Conservation (phyloP, 53 echinoderm and acorn worm species). For the Actinopyga echinites region DNA sequence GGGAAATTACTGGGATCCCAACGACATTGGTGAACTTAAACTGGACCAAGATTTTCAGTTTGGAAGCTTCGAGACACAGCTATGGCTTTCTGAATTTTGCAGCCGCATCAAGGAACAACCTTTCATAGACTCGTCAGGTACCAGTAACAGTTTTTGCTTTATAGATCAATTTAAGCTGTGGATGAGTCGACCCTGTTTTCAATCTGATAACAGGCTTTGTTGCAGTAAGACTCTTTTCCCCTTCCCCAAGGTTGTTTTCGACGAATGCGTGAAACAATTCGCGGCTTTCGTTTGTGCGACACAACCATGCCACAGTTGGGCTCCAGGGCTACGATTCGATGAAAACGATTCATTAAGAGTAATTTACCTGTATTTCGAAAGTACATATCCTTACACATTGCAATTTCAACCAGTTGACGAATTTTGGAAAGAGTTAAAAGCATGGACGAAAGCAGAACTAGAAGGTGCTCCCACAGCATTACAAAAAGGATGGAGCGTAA, state of each 20-base stretch:
- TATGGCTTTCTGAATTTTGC: conserved; percentile 78
- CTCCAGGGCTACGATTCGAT: conserved; percentile 50
- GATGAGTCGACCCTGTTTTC: conserved; percentile 59
- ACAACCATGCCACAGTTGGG: background rate
- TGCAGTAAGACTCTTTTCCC: conserved; percentile 66
- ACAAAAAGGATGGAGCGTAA: conserved; percentile 70
- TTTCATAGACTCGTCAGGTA: conserved; percentile 39
- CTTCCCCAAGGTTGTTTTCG: conserved; percentile 55
- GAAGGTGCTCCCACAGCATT: conserved; percentile 55
- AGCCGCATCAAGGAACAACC: conserved; percentile 51
- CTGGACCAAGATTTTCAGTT: conserved; percentile 62
- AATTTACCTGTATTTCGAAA: conserved; percentile 35
- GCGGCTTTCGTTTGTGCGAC: background rate
- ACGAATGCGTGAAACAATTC: conserved; percentile 50
- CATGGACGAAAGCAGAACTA: conserved; percentile 58
- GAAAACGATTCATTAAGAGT: conserved; percentile 3
- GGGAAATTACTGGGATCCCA: conserved; percentile 81
- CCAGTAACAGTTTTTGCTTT: conserved; percentile 45
- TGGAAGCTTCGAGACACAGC: conserved; percentile 49
- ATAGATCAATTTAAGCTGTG: conserved; percentile 58
- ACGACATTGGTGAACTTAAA: conserved; percentile 56
- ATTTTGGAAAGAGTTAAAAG: conserved; percentile 45
- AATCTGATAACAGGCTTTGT: conserved; percentile 28
- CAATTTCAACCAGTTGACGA: conserved; percentile 5
- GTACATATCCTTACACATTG: conserved; percentile 14